These are phyloP conservation scores for Galerucella pusilla DNA, from an alignment of 2,888 invertebrate genomes.

Conservation along the genomic window DNA sequence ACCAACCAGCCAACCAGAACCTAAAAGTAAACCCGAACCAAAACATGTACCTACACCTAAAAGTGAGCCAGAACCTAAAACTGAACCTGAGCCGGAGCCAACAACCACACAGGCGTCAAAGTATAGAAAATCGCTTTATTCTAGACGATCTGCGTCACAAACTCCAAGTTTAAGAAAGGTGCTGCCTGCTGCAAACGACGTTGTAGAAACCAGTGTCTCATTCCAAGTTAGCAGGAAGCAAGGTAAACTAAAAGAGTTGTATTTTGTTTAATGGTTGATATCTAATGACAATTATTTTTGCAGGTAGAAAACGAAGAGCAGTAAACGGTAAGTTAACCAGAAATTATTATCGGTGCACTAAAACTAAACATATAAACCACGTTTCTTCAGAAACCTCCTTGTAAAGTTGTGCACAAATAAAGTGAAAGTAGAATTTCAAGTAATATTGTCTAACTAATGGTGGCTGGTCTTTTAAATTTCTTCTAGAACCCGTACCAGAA, in stretches of 20 bases:
- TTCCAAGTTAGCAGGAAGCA: constrained; percentile 78
- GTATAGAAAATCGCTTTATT: constrained; percentile 59
- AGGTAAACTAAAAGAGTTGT: constrained; percentile 59
- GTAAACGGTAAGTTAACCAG: constrained; percentile 19
- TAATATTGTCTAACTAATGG: constrained; percentile 44
- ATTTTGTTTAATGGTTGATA: background rate
- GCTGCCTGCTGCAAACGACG: constrained; percentile 67
- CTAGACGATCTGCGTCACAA: constrained; percentile 58
- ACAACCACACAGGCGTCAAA: constrained; percentile 54
- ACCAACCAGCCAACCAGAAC: constrained; percentile 55
- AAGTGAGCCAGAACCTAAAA: constrained; percentile 61
- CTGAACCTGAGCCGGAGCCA: constrained; percentile 58
- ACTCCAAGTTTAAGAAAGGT: constrained; percentile 44
- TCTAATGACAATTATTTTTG: background rate
- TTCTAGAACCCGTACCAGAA: constrained; percentile 62
- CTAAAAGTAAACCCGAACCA: constrained; percentile 61
- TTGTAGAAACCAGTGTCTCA: constrained; percentile 81
- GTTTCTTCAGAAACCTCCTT: constrained; percentile 16
- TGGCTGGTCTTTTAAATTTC: constrained; percentile 58
- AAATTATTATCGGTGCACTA: constrained; percentile 33
- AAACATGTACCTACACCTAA: constrained; percentile 63
- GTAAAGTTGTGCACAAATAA: constrained; percentile 31
- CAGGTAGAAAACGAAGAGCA: constrained; percentile 30
- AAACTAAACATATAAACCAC: constrained; percentile 19
- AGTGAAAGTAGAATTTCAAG: constrained; percentile 25